Conservation (phyloP, 2,888 invertebrate species). For the Pandemis cinnamomeana region DNA sequence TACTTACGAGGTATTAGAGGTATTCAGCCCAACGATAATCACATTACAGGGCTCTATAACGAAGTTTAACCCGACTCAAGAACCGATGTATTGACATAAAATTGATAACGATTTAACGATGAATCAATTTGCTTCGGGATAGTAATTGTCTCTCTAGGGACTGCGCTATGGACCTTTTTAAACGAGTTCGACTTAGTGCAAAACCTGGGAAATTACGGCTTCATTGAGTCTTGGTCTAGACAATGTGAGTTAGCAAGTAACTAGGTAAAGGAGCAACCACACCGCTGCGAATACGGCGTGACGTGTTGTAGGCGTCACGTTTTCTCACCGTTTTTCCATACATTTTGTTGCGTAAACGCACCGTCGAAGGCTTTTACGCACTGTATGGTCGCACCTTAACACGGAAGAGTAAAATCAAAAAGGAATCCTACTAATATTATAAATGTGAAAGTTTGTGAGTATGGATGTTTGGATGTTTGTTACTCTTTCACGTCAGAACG, state of each 20-base stretch:
- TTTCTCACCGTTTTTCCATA: no score
- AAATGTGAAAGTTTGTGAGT: no score
- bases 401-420: no score
- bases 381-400: no score
- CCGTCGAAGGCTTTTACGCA: no score
- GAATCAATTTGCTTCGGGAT: constrained; percentile 25
- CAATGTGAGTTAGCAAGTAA: not conserved
- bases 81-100: constrained; percentile 39
- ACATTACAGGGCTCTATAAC: constrained; percentile 9
- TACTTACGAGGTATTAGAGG: not conserved
- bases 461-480: no score
- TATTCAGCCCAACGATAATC: not conserved
- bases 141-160: constrained; percentile 36
- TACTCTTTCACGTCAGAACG: no score
- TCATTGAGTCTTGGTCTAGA: not conserved
- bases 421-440: no score
- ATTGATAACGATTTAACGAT: constrained; percentile 35
- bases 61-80: constrained; percentile 22
- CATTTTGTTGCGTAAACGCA: no score
- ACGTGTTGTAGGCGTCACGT: no score
- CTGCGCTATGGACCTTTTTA: constrained; percentile 17
- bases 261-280: no score
- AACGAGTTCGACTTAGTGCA: constrained; percentile 6
- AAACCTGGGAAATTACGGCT: not conserved
- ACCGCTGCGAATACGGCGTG: no score